These are phyloP conservation scores for Gallinago paraguaiae DNA, from an alignment of 2,113 vertebrate species.

Conservation along the genomic window DNA sequence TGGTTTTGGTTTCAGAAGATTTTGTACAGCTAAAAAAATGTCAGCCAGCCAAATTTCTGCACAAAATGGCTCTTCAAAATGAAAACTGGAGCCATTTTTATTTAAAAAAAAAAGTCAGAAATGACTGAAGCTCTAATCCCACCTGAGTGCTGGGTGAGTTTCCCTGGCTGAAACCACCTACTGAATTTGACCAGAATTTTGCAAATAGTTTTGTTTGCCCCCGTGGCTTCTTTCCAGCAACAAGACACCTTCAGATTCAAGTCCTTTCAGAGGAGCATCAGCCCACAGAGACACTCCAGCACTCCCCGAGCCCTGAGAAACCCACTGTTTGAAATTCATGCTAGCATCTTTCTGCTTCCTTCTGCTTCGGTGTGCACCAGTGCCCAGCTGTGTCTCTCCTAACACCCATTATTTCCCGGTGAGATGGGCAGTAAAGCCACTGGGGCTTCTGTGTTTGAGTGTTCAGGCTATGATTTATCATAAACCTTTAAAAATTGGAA, in stretches of 20 bases:
- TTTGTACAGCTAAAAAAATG: neutral
- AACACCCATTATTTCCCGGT: neutral
- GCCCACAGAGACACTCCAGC: neutral
- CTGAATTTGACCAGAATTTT: neutral
- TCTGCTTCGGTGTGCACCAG: no score
- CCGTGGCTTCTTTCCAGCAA: neutral
- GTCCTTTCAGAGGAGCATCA: neutral
- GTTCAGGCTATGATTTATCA: neutral
- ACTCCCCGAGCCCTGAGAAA: neutral
- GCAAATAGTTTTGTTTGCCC: neutral
- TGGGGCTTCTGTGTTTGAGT: neutral
- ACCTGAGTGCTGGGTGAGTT: neutral
- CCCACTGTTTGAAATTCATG: neutral
- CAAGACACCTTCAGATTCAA: neutral
- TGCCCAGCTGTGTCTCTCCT: neutral
- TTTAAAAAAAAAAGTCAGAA: neutral
- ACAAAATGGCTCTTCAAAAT: neutral
- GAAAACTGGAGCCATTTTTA: neutral
- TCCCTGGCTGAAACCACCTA: neutral
- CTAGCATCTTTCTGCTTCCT: neutral
- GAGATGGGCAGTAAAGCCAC: neutral
- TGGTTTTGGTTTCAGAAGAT: neutral
- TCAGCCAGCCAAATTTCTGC: neutral
- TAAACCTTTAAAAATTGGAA: neutral
- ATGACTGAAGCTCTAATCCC: neutral